Base-by-base conservation (phyloP, 2,888 invertebrate species). In the Melieria picta region DNA sequence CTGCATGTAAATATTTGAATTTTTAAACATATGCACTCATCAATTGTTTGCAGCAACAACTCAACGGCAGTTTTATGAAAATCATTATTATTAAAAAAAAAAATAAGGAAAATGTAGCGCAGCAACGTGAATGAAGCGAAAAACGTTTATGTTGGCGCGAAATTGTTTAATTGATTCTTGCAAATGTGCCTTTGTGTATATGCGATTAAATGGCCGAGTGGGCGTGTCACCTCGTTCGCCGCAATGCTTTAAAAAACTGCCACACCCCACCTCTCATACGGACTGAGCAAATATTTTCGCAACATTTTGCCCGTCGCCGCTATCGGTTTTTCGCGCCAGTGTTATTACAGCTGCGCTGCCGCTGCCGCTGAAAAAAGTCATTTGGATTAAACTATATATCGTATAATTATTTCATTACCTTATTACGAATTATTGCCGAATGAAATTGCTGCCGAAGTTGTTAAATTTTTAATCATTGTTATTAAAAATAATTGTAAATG, bases 351-450 rank as follows among this genome's bases (percentile, higher is more conserved):
- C 42, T 56, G 56, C 13, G n/a, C n/a, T n/a, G 4, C 30, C 10
- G 46, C 30, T 42, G n/a, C 5, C n/a, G 30, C 1, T 11, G 10
- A 16, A 71, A 71, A 72, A 67, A 50, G 42, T 46, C 46, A 64
- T 68, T 64, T 77, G 78, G 77, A 79, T 80, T 81, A 78, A 79
- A 77, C 75, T 77, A 7, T 10, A 16, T 61, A 72, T 60, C 61
- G 62, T 46, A 78, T 82, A 81, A 81, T 81, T 82, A 81, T 82
- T 81, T 80, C 81, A 81, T 81, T 81, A 81, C 79, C 79, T 79
- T 79, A 77, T 79, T 80, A 81, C 82, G 79, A 81, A 81, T 78
- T 78, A 61, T 55, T 69, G 57, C 45, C 47, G 46, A 57, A 58
- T 50, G 58, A 58, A 66, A 81, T 81, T 77, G 80, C 79, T 71